Base-by-base conservation (phyloP, 35 echinoderm and acorn worm species). In the Ophiothrix spiculata region DNA sequence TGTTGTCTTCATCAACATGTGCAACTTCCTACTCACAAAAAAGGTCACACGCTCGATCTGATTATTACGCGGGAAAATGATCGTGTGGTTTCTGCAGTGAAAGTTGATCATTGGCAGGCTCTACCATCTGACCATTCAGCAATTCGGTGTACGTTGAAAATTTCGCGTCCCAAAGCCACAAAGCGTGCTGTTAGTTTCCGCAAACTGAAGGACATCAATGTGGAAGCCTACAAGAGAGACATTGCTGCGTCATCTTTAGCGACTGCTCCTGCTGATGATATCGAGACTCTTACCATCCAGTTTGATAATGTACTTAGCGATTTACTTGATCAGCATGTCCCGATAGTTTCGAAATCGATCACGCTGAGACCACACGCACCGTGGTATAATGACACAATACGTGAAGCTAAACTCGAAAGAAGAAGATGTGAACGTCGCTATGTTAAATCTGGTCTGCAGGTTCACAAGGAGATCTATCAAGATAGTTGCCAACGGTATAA, bases 401-500 rank as follows among this genome's bases (percentile, higher is more conserved):
- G 80, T 82, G 19, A 82, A 12, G 38, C 40, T 45, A 54, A 82
- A 41, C 39, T 19, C 19, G 23, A 34, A 11, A 82, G 54, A 82
- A 37, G 80, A 2, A 37, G 39, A 0, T n/a, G n/a, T n/a, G n/a
- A n/a, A n/a, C n/a, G n/a, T n/a, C 75, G 49, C 36, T n/a, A n/a
- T n/a, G n/a, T 0, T 21, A 38, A 39, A 33, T 28, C 84, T 35
- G 73, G 63, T 17, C 32, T 86, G 0, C 64, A 86, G 39, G 69
- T 86, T 1, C 84, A 86, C 40, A 86, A 86, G 41, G 64, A 86
- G 31, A 39, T 86, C 0, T 76, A 76, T 33, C 33, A 86, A 25
- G 74, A 36, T 16, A 32, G 77, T 38, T 86, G 35, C 35, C 64
- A 45, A 32, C 37, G 10, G 37, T 41, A 75, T 39, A 86, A 77